Percentiles rank a stretch among this genome's conserved stretches.
Evolutionary conservation across 1,140 invertebrate species (phyloP).

Genomic region (Brachionus koreanus): DNA sequence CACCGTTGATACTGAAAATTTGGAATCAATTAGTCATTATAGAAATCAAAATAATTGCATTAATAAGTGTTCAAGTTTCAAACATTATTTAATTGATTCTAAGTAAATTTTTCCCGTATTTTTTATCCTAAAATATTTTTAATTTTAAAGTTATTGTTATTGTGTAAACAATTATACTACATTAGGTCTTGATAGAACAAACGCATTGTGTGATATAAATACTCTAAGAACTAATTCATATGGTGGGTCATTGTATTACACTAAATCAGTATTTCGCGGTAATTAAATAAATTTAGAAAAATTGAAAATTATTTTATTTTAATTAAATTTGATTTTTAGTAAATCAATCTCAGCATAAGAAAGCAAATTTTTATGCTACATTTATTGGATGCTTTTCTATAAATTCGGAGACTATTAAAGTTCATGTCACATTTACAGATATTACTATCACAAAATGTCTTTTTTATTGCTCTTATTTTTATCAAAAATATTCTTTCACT

Average conservation of each 20-base stretch:
- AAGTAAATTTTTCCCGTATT: neutral
- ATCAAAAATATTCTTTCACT: neutral
- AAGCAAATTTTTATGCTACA: neutral
- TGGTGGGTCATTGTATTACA: neutral
- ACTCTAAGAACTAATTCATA: neutral
- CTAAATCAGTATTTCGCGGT: neutral
- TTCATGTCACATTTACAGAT: neutral
- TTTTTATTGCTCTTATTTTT: neutral
- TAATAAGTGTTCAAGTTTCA: neutral
- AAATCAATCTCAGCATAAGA: neutral
- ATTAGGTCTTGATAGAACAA: neutral
- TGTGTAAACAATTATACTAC: neutral
- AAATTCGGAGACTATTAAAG: neutral
- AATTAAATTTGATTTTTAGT: neutral
- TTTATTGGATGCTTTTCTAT: neutral
- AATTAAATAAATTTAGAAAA: neutral
- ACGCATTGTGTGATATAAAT: neutral
- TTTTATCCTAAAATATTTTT: no score
- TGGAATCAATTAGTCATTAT: neutral
- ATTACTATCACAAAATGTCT: neutral
- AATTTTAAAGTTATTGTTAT: neutral
- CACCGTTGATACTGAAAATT: neutral
- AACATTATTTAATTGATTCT: neutral
- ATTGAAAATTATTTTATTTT: neutral
- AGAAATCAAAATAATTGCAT: neutral